These are phyloP conservation scores for Zapus hudsonius DNA, from an alignment of 2,113 vertebrate species.

Conservation along the genomic window DNA sequence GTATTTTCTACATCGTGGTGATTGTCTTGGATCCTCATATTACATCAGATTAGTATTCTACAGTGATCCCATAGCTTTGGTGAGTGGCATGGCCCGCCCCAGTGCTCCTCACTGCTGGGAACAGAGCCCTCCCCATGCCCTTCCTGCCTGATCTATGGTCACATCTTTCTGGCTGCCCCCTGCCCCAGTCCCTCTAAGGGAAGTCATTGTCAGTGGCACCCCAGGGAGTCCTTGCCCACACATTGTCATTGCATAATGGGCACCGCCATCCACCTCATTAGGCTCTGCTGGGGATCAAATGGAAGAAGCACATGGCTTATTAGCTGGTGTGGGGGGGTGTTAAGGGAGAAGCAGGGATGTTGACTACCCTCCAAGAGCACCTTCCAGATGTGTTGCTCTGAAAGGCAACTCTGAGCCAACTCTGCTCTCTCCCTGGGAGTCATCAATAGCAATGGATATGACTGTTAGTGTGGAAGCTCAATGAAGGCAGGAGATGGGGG, in stretches of 20 bases:
- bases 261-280: conserved; percentile 66
- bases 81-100: neutral
- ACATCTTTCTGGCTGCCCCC: neutral
- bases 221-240: conserved; percentile 49
- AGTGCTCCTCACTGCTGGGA: neutral
- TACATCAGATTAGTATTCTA: conserved; percentile 35
- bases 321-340: conserved; percentile 26
- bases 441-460: neutral
- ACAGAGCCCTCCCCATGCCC: neutral
- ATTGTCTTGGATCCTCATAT: conserved; percentile 44
- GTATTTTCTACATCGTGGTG: conserved; percentile 53
- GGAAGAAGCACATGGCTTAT: conserved; percentile 63
- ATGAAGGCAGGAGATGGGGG: neutral
- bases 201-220: neutral
- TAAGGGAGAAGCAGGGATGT: neutral
- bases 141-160: neutral
- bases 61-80: neutral
- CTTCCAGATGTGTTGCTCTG: neutral
- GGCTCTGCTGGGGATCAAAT: conserved; percentile 65
- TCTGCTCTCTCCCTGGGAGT: neutral
- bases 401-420: neutral
- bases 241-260: conserved; percentile 65
- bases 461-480: neutral
- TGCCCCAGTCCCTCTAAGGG: conserved; percentile 16
- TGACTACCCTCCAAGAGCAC: neutral